phyloP scores from a whole-genome alignment of 2,113 vertebrate species.

The Turnix velox region DNA sequence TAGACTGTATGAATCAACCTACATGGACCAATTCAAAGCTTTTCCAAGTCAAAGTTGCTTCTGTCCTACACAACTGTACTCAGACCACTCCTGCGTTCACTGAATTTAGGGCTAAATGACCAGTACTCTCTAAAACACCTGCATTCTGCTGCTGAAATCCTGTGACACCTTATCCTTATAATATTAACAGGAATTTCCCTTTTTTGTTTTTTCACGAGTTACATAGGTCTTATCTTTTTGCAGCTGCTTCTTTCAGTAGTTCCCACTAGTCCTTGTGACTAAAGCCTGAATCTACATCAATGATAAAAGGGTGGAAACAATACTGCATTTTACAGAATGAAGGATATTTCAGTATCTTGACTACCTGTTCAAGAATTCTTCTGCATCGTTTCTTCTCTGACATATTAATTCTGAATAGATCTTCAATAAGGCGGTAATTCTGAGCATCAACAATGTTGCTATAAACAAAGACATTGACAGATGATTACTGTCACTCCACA shows the following conservation, averaged over 20 bases:
- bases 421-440: slow-evolving; percentile 94
- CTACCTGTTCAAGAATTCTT: slow-evolving; percentile 93
- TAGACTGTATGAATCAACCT: background rate
- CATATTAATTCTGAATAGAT: slow-evolving; percentile 90
- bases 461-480: slow-evolving; percentile 31
- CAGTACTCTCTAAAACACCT: background rate
- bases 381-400: slow-evolving; percentile 94
- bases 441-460: slow-evolving; percentile 97
- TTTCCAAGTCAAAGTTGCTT: background rate
- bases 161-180: background rate
- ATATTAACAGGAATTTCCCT: background rate
- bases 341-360: background rate
- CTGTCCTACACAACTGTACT: background rate
- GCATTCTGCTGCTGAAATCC: background rate
- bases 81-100: background rate
- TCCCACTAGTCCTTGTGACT: background rate
- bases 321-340: background rate
- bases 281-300: background rate
- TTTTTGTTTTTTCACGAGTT: background rate
- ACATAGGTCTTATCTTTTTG: background rate
- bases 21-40: background rate
- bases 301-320: background rate
- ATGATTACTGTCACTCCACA: background rate
- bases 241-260: background rate
- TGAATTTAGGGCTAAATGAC: background rate